Evolutionary conservation across 2,797 vertebrate genomes (phyloP), one percentile per base, ranked within the genome.

Genomic region (Arnoldichthys spilopterus): DNA sequence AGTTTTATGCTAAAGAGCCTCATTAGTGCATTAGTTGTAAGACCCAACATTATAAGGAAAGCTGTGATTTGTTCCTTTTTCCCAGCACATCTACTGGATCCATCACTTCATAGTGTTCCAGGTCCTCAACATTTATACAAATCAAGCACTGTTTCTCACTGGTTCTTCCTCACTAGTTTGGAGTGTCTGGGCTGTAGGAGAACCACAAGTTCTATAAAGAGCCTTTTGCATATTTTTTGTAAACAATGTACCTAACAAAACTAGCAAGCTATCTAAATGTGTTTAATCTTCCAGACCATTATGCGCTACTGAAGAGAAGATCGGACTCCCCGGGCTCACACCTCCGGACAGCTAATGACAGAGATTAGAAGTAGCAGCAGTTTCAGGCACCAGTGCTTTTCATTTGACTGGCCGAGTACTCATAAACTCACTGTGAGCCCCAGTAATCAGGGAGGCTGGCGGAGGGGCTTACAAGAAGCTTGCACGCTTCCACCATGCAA

Each of bases 361-460:
- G 83, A 86, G 87, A 89, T 89, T 87, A 89, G 86, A 78, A 84
- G 85, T 86, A 88, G 88, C 86, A 89, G 86, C 89, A 91, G 89
- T 93, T 92, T 91, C 88, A 92, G 90, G 91, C 91, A 90, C 90
- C 86, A 89, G 83, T 73, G 84, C 85, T 89, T 93, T 94, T 93
- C 89, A 92, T 86, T 93, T 89, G 90, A 88, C 87, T 87, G 83
- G 78, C 74, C 85, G 87, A 87, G 89, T 91, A 85, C 87, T 89
- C 85, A 87, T 92, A 93, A 94, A 93, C 87, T 86, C 87, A 85
- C 82, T 86, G 86, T 88, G 90, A 53, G 79, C 86, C 85, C 82
- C 86, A 86, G 89, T 91, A 88, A 82, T 85, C 85, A 85, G 84
- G 74, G 72, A 74, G 82, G 84, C 84, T 85, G 84, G 54, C 82